Percentiles rank a stretch among this genome's conserved stretches.
Evolutionary conservation across 2,113 vertebrate genomes (phyloP).

Genomic region (Myiopsitta monachus): DNA sequence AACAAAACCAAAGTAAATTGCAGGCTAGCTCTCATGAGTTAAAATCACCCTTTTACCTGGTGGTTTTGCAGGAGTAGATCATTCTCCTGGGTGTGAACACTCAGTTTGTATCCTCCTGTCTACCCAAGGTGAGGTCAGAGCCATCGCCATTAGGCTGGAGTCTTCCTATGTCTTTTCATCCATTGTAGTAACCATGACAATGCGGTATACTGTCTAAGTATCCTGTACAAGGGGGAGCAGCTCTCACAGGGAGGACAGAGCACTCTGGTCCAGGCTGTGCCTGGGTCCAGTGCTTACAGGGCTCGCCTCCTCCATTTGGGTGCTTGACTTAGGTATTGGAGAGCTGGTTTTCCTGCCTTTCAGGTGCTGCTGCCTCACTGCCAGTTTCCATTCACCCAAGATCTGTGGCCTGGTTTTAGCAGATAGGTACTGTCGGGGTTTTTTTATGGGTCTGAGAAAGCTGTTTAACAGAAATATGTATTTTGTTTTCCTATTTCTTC

Average conservation of each 20-base stretch:
- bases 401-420: not conserved
- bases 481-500: not conserved
- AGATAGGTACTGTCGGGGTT: not conserved
- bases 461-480: not conserved
- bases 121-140: not conserved
- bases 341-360: not conserved
- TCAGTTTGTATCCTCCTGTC: not conserved
- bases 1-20: not conserved
- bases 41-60: not conserved
- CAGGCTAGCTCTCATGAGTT: not conserved
- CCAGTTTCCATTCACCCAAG: not conserved
- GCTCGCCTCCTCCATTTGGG: fast-evolving
- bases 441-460: not conserved
- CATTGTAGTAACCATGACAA: fast-evolving
- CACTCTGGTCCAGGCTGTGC: not conserved
- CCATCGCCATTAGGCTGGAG: not conserved
- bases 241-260: not conserved
- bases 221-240: not conserved
- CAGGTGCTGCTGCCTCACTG: not conserved
- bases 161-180: not conserved
- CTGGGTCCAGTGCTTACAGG: fast-evolving
- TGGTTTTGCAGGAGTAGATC: not conserved
- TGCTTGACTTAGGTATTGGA: not conserved
- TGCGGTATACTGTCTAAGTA: not conserved
- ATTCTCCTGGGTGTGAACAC: not conserved